Evolutionary conservation across 2,888 invertebrate genomes (phyloP).

Genomic region (Tenthredo mesomela): DNA sequence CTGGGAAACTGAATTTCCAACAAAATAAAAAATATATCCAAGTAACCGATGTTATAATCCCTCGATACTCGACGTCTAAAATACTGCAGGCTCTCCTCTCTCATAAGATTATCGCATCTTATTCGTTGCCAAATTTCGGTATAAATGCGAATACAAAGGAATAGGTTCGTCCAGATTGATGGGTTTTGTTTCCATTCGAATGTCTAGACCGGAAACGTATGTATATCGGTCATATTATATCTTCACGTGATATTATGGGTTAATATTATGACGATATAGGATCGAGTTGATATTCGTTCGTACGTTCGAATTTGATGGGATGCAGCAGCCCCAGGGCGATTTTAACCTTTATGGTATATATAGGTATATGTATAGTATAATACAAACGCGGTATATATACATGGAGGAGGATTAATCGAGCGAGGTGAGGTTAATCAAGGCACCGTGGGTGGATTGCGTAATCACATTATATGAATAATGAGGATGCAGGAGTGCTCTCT

Average conservation of each 20-base stretch:
- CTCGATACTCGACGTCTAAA: not conserved
- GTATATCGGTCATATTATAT: not conserved
- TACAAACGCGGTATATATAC: not conserved
- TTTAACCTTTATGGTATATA: not conserved
- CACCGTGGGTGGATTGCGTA: conserved; percentile 69
- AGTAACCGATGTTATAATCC: not conserved
- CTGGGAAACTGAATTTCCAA: not conserved
- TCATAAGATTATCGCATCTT: not conserved
- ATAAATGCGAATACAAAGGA: not conserved
- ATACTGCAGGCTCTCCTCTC: not conserved
- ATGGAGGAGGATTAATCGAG: conserved; percentile 26
- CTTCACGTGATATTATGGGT: not conserved
- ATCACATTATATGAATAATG: conserved; percentile 65
- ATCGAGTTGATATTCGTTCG: not conserved
- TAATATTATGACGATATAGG: not conserved
- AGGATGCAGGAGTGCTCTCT: conserved; percentile 28
- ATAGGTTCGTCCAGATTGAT: not conserved
- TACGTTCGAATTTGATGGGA: not conserved
- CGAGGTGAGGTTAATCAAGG: conserved; percentile 23
- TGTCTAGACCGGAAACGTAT: conserved; percentile 6
- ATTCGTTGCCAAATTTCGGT: not conserved
- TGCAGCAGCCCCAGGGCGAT: not conserved
- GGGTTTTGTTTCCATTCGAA: not conserved
- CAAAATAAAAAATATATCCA: not conserved
- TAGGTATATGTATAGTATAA: not conserved